Percentiles rank a stretch among this genome's conserved stretches.
Evolutionary conservation across 2,113 vertebrate species (phyloP).

Genomic region (Parotia lawesii): DNA sequence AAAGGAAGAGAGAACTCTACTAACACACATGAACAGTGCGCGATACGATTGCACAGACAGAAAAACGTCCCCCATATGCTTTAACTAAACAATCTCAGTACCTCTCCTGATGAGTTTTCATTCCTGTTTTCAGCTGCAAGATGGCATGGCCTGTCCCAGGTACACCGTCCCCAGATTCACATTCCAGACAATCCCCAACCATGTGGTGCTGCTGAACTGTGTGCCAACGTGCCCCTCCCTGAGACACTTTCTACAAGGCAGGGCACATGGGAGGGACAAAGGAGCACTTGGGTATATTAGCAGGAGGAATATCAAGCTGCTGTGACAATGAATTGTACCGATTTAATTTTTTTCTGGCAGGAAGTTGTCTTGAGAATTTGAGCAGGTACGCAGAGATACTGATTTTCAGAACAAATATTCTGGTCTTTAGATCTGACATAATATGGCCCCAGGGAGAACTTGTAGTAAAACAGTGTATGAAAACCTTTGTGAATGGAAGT

Average conservation of each 20-base stretch:
- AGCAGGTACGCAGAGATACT: background rate
- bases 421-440: background rate
- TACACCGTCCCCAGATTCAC: background rate
- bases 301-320: background rate
- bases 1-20: background rate
- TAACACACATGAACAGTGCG: background rate
- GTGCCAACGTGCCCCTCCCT: rapidly evolving
- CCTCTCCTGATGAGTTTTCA: background rate
- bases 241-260: rapidly evolving
- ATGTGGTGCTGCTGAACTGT: rapidly evolving
- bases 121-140: background rate
- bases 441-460: background rate
- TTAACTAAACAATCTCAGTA: background rate
- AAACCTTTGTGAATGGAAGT: background rate
- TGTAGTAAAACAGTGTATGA: background rate
- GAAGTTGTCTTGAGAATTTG: background rate
- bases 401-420: background rate
- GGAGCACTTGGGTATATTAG: background rate
- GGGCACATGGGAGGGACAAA: rapidly evolving
- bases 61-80: background rate
- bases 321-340: background rate
- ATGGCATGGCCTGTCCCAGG: background rate
- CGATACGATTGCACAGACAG: background rate
- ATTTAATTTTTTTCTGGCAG: background rate
- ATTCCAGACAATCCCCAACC: background rate